Base-by-base conservation (phyloP, 2,113 vertebrate species). In the Urocolius indicus region DNA sequence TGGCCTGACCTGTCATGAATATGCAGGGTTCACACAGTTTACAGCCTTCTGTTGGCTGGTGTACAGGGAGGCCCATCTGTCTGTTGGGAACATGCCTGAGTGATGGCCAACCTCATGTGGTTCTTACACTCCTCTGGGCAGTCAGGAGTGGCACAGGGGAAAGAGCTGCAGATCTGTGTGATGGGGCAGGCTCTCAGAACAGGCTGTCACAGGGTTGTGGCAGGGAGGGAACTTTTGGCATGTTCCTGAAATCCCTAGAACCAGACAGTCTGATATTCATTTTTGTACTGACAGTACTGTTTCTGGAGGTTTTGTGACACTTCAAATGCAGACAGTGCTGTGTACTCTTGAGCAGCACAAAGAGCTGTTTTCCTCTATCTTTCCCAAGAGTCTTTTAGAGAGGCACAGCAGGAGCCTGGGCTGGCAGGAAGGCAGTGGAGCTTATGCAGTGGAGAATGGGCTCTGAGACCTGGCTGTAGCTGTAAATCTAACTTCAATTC, bases 131-230 rank as follows among this genome's bases (percentile, higher is more conserved):
- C 6, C 61, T 59, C 32, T 5, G 8, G 7, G 29, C 71, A 58
- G 73, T 59, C 57, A 51, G 0, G 0, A 43, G 38, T 22, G 32
- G 43, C 30, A 58, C 41, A 84, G 43, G 30, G 74, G 49, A 75
- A 89, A 11, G 24, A 55, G 22, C 54, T 82, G 54, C 46, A 86
- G 78, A 54, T 16, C 20, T 0, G 0, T 73, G 6, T 3, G 1
- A 4, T 59, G n/a, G 32, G 17, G 22, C 49, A 27, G 20, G 45
- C 2, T 89, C 15, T 84, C 54, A 62, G 45, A 88, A 30, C 18
- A 65, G 38, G 26, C 32, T 78, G 38, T 46, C 1, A 1, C 23
- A 57, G 67, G 17, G 4, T 46, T 15, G 18, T 73, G 15, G 19
- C 17, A 69, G 29, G 23, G 34, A 83, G 73, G 20, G 34, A 26